Evolutionary conservation across 2,797 vertebrate genomes (phyloP).

Genomic region (Triplophysa yarkandensis): DNA sequence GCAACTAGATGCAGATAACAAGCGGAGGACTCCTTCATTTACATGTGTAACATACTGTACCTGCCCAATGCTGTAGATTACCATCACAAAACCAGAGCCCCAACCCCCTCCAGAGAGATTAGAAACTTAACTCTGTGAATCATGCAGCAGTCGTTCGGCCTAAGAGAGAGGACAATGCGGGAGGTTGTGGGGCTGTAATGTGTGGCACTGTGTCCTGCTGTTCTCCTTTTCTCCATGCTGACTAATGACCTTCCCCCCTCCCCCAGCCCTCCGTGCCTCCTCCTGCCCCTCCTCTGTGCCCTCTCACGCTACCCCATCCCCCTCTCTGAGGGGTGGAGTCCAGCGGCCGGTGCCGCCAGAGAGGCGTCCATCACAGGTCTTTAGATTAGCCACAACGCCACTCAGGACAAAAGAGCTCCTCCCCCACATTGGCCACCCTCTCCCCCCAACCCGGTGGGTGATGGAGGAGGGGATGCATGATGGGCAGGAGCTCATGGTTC

Average conservation of each 20-base stretch:
- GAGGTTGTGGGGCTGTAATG: conserved; percentile 47
- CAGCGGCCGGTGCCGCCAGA: conserved; percentile 34
- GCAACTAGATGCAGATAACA: no score
- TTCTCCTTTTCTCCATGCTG: conserved; percentile 61
- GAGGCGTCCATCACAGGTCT: conserved; percentile 59
- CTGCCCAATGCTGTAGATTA: conserved; percentile 43
- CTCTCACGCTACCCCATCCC: conserved; percentile 51
- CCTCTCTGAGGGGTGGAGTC: conserved; percentile 48
- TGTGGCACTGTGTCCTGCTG: conserved; percentile 57
- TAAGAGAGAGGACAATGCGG: conserved; percentile 47
- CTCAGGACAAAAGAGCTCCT: conserved; percentile 53
- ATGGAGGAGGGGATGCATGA: conserved; percentile 45
- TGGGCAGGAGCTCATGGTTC: conserved; percentile 19
- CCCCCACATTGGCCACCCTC: conserved; percentile 31
- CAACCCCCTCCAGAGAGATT: conserved; percentile 44
- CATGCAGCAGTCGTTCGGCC: conserved; percentile 45
- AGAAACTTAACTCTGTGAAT: conserved; percentile 48
- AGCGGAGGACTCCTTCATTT: conserved; percentile 14
- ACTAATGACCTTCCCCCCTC: conserved; percentile 65
- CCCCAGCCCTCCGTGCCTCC: conserved; percentile 28
- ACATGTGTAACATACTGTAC: conserved; percentile 39
- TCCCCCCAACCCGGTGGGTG: conserved; percentile 9
- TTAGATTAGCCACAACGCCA: conserved; percentile 57
- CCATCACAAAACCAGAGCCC: conserved; percentile 41
- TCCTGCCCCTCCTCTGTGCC: conserved; percentile 27